Conservation (phyloP, 2,888 invertebrate species). For the Liposcelis brunnea region DNA sequence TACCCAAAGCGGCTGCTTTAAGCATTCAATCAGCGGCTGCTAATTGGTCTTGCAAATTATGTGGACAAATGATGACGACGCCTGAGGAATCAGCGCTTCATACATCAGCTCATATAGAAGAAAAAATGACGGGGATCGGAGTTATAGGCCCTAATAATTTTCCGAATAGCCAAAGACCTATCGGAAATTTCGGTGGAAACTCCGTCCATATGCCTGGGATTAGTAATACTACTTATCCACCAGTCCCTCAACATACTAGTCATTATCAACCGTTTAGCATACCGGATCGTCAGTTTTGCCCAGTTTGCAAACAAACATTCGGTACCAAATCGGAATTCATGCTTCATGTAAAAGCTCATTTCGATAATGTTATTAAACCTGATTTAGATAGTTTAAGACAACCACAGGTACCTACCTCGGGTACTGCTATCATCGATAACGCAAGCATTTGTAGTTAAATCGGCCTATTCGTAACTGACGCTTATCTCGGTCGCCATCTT, state of each 20-base stretch:
- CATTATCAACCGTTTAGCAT: constrained; percentile 24
- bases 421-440: too few relatives aligned
- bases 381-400: too few relatives aligned
- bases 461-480: too few relatives aligned
- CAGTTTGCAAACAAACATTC: constrained; percentile 48
- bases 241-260: constrained; percentile 26
- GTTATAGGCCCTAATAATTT: constrained; percentile 3
- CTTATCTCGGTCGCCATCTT: too few relatives aligned
- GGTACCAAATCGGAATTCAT: constrained; percentile 48
- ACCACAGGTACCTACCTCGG: too few relatives aligned
- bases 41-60: constrained; percentile 60
- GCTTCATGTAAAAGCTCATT: constrained; percentile 49
- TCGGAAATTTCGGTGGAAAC: constrained; percentile 27
- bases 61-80: constrained; percentile 51
- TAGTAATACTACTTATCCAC: constrained; percentile 18
- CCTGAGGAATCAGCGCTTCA: constrained; percentile 63
- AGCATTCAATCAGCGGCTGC: constrained; percentile 21
- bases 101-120: constrained; percentile 49
- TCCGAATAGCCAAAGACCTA: constrained; percentile 20
- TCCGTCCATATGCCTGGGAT: constrained; percentile 32
- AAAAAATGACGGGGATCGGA: constrained; percentile 15
- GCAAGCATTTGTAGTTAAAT: too few relatives aligned
- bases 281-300: constrained; percentile 33
- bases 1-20: constrained; percentile 8
- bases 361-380: constrained; percentile 25